Conservation (phyloP, 2,113 vertebrate genomes). For the Cairina moschata region DNA sequence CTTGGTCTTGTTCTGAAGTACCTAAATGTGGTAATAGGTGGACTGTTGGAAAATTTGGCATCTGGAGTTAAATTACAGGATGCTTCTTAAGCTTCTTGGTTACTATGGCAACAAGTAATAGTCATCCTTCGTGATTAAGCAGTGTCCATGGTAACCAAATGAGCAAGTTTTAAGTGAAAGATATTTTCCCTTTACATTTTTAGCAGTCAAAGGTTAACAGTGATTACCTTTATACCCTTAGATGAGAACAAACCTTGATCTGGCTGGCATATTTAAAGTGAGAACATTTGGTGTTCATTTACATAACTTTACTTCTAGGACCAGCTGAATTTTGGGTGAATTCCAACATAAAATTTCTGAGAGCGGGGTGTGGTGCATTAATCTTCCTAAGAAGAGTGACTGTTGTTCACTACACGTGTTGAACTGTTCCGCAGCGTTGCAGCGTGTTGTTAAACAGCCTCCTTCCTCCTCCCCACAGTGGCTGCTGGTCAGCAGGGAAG, state of each 20-base stretch:
- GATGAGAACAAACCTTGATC: background rate
- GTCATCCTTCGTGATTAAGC: conserved; percentile 82
- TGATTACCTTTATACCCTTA: conserved; percentile 18
- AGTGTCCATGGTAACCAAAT: conserved; percentile 79
- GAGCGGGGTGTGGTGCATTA: background rate
- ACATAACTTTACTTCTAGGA: background rate
- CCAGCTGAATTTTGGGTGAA: background rate
- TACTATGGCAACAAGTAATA: conserved; percentile 81
- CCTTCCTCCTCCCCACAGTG: rapidly evolving
- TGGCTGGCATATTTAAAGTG: background rate
- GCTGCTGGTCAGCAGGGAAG: background rate
- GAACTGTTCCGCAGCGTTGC: background rate
- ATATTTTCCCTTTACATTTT: conserved; percentile 72
- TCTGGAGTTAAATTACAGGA: conserved; percentile 80
- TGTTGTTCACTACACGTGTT: background rate
- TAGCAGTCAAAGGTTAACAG: conserved; percentile 70
- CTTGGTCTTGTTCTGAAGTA: conserved; percentile 60
- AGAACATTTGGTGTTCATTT: conserved; percentile 26
- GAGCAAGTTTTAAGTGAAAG: conserved; percentile 79
- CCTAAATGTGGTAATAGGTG: conserved; percentile 64
- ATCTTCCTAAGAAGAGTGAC: background rate
- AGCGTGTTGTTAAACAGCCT: background rate
- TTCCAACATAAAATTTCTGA: background rate
- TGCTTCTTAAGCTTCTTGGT: conserved; percentile 76
- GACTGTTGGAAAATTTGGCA: conserved; percentile 73